Evolutionary conservation across 2,113 vertebrate genomes (phyloP).

Genomic region (Gymnarchus niloticus): DNA sequence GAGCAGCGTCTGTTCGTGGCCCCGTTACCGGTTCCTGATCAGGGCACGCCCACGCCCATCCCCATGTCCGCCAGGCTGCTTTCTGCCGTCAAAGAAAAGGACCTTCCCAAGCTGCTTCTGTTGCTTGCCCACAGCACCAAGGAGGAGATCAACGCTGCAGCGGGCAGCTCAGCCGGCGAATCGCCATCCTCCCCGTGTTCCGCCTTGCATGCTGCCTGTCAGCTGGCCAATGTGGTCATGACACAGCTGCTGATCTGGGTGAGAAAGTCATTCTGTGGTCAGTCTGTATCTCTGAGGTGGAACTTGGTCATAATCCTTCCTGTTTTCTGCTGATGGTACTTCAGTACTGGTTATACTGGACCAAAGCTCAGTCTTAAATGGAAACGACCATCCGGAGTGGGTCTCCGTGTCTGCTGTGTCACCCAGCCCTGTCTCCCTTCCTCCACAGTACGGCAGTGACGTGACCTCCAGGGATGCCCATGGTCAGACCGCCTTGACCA

Average conservation of each 20-base stretch:
- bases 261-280: slow-evolving; percentile 33
- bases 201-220: slow-evolving; percentile 82
- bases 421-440: not conserved
- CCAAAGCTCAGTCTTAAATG: not conserved
- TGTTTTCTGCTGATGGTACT: not conserved
- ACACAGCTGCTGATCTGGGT: slow-evolving; percentile 95
- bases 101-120: slow-evolving; percentile 74
- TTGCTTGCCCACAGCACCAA: slow-evolving; percentile 80
- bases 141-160: slow-evolving; percentile 70
- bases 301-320: not conserved
- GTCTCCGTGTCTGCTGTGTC: not conserved
- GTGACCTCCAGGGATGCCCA: slow-evolving; percentile 71
- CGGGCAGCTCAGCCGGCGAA: slow-evolving; percentile 46
- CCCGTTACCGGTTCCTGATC: slow-evolving; percentile 62
- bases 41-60: slow-evolving; percentile 61
- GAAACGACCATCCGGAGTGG: not conserved
- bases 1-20: slow-evolving; percentile 86
- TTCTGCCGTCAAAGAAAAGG: slow-evolving; percentile 71
- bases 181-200: slow-evolving; percentile 50
- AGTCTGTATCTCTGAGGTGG: not conserved
- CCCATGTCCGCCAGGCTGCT: slow-evolving; percentile 70
- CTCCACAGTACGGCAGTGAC: not conserved
- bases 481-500: slow-evolving; percentile 74
- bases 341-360: not conserved
- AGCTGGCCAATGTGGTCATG: slow-evolving; percentile 82